These are phyloP conservation scores for Samia ricini DNA, from an alignment of 1,140 invertebrate species.

Conservation along the genomic window DNA sequence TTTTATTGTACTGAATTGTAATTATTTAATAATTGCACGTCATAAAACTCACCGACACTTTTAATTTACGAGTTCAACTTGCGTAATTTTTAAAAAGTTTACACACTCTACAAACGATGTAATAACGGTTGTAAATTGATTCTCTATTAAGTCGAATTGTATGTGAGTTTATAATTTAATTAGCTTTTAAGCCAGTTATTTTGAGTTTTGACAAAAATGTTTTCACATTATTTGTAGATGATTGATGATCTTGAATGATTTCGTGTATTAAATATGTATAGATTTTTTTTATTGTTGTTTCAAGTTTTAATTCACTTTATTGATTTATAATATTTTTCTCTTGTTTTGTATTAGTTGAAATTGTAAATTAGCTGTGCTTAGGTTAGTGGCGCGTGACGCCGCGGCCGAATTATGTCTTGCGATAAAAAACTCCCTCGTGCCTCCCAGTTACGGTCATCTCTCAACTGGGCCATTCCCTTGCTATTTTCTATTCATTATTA, in stretches of 20 bases:
- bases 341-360: too few relatives aligned
- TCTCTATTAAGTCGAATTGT: conserved; percentile 7
- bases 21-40: conserved; percentile 42
- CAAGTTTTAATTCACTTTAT: conserved; percentile 9
- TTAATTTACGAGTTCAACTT: conserved; percentile 23
- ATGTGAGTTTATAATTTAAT: conserved; percentile 10
- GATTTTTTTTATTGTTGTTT: conserved; percentile 16
- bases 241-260: background rate
- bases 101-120: conserved; percentile 16
- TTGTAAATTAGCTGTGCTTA: too few relatives aligned
- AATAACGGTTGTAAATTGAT: conserved; percentile 9
- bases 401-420: conserved; percentile 60
- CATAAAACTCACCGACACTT: conserved; percentile 28
- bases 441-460: conserved; percentile 51
- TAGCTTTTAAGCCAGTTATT: background rate
- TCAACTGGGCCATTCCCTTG: conserved; percentile 55
- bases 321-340: conserved; percentile 38
- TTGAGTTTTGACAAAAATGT: background rate
- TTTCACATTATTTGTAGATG: background rate
- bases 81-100: conserved; percentile 25
- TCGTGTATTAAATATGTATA: conserved; percentile 1
- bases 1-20: conserved; percentile 34
- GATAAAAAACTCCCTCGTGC: conserved; percentile 63
- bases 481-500: conserved; percentile 73
- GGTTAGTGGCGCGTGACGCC: conserved; percentile 56